Base-by-base conservation (phyloP, 2,888 invertebrate genomes). In the Andrena camellia region DNA sequence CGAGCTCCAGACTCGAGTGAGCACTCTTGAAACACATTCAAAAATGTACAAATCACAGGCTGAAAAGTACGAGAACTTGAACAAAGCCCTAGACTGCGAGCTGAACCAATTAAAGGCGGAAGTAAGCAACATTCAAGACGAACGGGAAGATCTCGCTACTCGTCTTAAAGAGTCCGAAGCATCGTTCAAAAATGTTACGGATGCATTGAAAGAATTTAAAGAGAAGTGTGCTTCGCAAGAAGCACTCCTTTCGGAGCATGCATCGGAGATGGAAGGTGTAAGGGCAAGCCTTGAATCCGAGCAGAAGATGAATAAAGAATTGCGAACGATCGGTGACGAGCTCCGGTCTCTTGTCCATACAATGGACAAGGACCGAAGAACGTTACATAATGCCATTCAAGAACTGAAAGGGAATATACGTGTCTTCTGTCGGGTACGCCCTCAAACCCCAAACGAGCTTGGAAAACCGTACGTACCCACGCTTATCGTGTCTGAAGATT, bases 401-500 rank as follows among this genome's bases (percentile, higher is more conserved):
- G 97, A 97, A 92, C 94, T 97, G 57, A 97, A 96, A 91, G 97
- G 97, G 0, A 97, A 97, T 90, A 97, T 97, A 73, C 94, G 97
- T 71, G 97, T 97, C 0, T 97, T 97, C 89, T 97, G 97, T 90
- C 95, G 97, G 83, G 96, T 97, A 8, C 95, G 97, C 35, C 97
- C 97, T 0, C 95, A 96, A 4, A 93, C 97, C 4, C 94, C 95
- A 2, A 94, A 94, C 7, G 97, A 97, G 92, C 83, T 91, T n/a
- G 91, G 94, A 4, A 95, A 95, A 90, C 93, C 95, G 93, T 93
- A 87, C 54, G 85, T 81, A 66, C 10, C 31, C 62, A 8, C 31
- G 35, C 52, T 2, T 35, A 8, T 26, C 5, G 8, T 33, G 62
- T n/a, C 31, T 20, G 10, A n/a, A 29, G 42, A 60, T 33, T 73